Conservation (phyloP, 2,888 invertebrate genomes). For the Drepana falcataria region DNA sequence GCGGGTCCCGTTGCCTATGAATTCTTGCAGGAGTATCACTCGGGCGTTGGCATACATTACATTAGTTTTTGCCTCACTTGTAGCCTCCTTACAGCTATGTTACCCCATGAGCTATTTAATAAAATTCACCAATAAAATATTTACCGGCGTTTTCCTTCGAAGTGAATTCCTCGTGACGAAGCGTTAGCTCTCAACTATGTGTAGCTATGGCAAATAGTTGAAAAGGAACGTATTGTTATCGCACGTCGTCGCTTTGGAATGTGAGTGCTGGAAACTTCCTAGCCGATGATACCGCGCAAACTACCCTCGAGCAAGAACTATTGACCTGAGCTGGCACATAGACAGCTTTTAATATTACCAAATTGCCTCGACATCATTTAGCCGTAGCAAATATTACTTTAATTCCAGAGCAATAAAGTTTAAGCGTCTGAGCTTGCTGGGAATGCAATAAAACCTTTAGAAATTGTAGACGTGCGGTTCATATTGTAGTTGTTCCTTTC, state of each 20-base stretch:
- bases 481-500: constrained; percentile 67
- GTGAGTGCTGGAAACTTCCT: constrained; percentile 58
- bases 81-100: no score
- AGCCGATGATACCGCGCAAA: constrained; percentile 58
- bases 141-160: not conserved
- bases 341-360: constrained; percentile 73
- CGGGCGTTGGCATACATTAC: no score
- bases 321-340: constrained; percentile 67
- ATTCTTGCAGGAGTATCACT: no score
- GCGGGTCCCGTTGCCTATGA: no score
- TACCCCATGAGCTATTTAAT: no score
- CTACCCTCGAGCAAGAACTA: constrained; percentile 63
- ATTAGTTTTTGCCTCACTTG: no score
- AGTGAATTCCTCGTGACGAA: constrained; percentile 14
- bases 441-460: constrained; percentile 77
- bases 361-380: constrained; percentile 75
- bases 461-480: constrained; percentile 62
- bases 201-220: constrained; percentile 55
- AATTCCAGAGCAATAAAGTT: constrained; percentile 77
- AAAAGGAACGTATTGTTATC: constrained; percentile 64
- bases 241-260: constrained; percentile 61
- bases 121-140: no score
- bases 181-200: constrained; percentile 29
- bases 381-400: constrained; percentile 77
- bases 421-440: constrained; percentile 75